phyloP scores from a whole-genome alignment of 1,140 invertebrate genomes.

The Hestina assimilis region DNA sequence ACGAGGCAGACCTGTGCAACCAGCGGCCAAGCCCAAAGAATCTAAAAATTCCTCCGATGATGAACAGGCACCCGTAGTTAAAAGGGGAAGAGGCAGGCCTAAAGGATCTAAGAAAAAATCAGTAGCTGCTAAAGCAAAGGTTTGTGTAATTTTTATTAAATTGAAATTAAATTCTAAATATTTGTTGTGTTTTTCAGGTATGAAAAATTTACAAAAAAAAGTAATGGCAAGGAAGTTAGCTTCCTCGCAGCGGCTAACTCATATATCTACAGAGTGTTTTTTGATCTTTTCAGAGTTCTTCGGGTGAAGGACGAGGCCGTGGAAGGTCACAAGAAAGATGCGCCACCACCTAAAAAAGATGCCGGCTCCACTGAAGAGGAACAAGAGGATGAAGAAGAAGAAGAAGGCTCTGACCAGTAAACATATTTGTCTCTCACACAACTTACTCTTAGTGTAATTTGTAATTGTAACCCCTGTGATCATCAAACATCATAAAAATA shows the following conservation, averaged over 20 bases:
- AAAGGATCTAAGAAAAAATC: slow-evolving; percentile 77
- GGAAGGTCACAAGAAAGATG: slow-evolving; percentile 74
- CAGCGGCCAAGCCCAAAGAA: slow-evolving; percentile 66
- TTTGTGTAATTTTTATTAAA: slow-evolving; percentile 22
- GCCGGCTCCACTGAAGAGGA: slow-evolving; percentile 73
- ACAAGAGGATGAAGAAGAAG: slow-evolving; percentile 75
- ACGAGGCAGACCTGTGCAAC: slow-evolving; percentile 62
- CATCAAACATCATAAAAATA: slow-evolving; percentile 22
- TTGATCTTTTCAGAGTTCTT: slow-evolving; percentile 40
- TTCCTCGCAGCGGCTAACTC: no score
- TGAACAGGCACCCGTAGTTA: slow-evolving; percentile 73
- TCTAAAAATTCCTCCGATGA: slow-evolving; percentile 77
- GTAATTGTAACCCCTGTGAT: slow-evolving; percentile 64
- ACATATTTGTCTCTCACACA: slow-evolving; percentile 45
- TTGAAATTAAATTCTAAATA: background rate
- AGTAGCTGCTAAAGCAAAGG: slow-evolving; percentile 65
- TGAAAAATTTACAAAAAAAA: no score
- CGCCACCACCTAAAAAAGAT: slow-evolving; percentile 71
- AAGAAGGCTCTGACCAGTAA: slow-evolving; percentile 77
- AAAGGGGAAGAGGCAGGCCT: slow-evolving; percentile 76
- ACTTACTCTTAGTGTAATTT: slow-evolving; percentile 72
- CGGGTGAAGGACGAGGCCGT: slow-evolving; percentile 68
- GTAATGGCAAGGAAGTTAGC: no score
- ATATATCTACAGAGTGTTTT: no score
- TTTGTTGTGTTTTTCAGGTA: no score